Conservation (phyloP, 2,797 vertebrate species). For the Eleutherodactylus coqui region DNA sequence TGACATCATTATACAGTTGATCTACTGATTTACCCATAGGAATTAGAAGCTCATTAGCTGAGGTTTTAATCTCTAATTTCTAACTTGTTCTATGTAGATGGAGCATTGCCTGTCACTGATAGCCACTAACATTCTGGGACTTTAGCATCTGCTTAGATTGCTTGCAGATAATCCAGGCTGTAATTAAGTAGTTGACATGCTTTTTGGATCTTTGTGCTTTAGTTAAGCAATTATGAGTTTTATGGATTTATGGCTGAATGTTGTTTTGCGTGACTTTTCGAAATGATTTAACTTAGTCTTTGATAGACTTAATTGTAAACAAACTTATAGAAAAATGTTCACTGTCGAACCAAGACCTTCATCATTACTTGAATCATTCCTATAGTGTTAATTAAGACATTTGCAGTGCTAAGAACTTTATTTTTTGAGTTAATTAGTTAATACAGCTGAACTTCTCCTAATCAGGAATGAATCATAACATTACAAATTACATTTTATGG, state of each 20-base stretch:
- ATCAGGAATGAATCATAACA: slow-evolving; percentile 56
- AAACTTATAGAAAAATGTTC: slow-evolving; percentile 26
- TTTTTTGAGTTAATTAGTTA: slow-evolving; percentile 55
- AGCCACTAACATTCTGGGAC: slow-evolving; percentile 2
- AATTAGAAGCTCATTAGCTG: background rate
- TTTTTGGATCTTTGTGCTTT: slow-evolving; percentile 1
- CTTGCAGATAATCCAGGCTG: background rate
- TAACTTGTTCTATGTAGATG: background rate
- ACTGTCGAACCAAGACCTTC: slow-evolving; percentile 11
- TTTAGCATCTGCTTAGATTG: background rate
- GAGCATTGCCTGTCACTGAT: background rate
- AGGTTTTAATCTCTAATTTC: background rate
- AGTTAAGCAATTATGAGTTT: background rate
- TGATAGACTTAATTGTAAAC: slow-evolving; percentile 34
- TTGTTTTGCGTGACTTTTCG: slow-evolving; percentile 9
- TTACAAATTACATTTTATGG: slow-evolving; percentile 52
- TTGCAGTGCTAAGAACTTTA: slow-evolving; percentile 45
- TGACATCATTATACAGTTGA: background rate
- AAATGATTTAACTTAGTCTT: background rate
- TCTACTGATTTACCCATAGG: background rate
- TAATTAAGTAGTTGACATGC: background rate
- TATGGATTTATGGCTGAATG: background rate
- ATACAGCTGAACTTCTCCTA: slow-evolving; percentile 50
- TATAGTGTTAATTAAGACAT: slow-evolving; percentile 50
- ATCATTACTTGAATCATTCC: slow-evolving; percentile 38